Evolutionary conservation across 1,140 invertebrate genomes (phyloP).

Genomic region (Plodia interpunctella): DNA sequence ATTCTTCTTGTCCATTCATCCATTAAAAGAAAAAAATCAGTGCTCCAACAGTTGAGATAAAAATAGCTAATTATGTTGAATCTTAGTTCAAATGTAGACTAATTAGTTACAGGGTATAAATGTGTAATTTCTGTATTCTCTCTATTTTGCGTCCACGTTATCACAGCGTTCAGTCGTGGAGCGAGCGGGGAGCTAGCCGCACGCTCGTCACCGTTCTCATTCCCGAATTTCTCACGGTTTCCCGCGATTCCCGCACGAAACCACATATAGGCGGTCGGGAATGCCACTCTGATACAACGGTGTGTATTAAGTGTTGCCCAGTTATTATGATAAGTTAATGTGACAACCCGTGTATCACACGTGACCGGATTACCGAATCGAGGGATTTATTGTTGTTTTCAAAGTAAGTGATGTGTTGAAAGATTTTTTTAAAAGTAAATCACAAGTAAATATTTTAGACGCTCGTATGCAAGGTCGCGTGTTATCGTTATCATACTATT

Average conservation of each 20-base stretch:
- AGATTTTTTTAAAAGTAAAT: slow-evolving; percentile 22
- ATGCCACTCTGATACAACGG: slow-evolving; percentile 44
- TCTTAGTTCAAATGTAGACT: no score
- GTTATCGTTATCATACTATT: slow-evolving; percentile 40
- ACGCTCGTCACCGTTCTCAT: slow-evolving; percentile 37
- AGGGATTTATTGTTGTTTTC: slow-evolving; percentile 51
- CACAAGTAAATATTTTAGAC: no score
- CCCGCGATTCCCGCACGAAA: slow-evolving; percentile 22
- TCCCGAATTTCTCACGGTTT: slow-evolving; percentile 26
- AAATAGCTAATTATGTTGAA: no score
- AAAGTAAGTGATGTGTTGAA: slow-evolving; percentile 47
- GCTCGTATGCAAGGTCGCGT: slow-evolving; percentile 34
- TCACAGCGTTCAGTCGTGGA: slow-evolving; percentile 43
- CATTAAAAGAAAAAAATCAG: no score
- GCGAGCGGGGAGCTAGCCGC: slow-evolving; percentile 39
- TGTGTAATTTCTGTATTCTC: background rate
- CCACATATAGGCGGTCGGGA: slow-evolving; percentile 14
- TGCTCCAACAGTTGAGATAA: no score
- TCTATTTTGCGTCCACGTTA: background rate
- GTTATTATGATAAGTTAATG: slow-evolving; percentile 49
- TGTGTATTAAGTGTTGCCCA: slow-evolving; percentile 33
- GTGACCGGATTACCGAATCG: slow-evolving; percentile 54
- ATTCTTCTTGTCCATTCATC: no score
- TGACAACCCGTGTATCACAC: slow-evolving; percentile 40
- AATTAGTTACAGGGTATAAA: background rate